Evolutionary conservation across 1,140 invertebrate genomes (phyloP).

Genomic region (Drosophila pseudoobscura): DNA sequence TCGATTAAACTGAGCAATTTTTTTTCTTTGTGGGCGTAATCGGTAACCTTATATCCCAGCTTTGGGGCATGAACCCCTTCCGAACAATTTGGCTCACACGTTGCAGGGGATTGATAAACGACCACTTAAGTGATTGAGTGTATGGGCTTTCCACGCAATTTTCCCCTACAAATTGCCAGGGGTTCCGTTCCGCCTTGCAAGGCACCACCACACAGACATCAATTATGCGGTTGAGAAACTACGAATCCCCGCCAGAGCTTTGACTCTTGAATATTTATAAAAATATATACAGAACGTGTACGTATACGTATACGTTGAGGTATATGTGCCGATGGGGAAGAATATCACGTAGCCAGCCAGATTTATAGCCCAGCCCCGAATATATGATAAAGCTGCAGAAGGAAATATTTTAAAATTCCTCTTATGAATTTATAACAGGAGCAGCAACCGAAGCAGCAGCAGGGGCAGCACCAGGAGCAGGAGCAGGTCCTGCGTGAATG

Average conservation of each 20-base stretch:
- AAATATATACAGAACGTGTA: constrained; percentile 8
- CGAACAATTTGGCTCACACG: constrained; percentile 4
- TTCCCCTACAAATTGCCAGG: constrained; percentile 47
- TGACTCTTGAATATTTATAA: constrained; percentile 68
- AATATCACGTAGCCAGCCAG: constrained; percentile 58
- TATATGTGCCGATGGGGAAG: constrained; percentile 15
- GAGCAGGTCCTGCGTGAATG: constrained; percentile 39
- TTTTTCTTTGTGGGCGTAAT: neutral
- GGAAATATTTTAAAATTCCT: constrained; percentile 65
- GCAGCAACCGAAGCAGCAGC: constrained; percentile 16
- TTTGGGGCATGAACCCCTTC: constrained; percentile 20
- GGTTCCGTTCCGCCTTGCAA: constrained; percentile 5
- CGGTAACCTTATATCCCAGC: constrained; percentile 35
- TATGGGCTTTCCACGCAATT: constrained; percentile 48
- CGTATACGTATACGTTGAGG: neutral
- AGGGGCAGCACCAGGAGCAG: constrained; percentile 3
- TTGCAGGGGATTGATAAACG: constrained; percentile 45
- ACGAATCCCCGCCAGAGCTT: constrained; percentile 19
- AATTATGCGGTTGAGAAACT: constrained; percentile 48
- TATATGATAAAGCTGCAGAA: constrained; percentile 52
- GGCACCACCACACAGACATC: constrained; percentile 40
- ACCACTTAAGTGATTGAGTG: constrained; percentile 64
- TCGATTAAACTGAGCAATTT: constrained; percentile 24
- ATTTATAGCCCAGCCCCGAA: constrained; percentile 41
- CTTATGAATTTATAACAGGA: constrained; percentile 73